Base-by-base conservation (phyloP, 2,888 invertebrate species). In the Drosophila hawaiiensis region DNA sequence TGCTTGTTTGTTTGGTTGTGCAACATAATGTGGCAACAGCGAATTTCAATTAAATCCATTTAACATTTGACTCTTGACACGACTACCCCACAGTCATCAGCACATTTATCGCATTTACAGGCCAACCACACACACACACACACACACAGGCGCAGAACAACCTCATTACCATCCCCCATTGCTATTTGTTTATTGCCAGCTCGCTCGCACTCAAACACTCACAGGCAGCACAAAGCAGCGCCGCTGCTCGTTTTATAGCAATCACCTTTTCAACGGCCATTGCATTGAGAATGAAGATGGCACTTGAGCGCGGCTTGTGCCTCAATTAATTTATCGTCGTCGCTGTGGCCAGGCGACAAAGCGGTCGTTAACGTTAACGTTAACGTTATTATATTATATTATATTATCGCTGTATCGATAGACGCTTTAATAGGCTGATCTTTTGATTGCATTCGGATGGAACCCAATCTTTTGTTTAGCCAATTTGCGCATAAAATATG, bases 1-100 rank as follows among this genome's bases (percentile, higher is more conserved):
- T 60, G 59, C 55, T 37, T 50, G 63, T 55, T 41, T 60, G 47
- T 52, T 64, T 60, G 60, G 84, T 84, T 86, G 87, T 84, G 84
- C 89, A 84, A 84, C 84, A 86, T 72, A 78, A 85, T 86, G 84
- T 81, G 69, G 76, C 70, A 76, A 68, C 77, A 70, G 65, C 71
- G 80, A 77, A 84, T 89, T 85, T 84, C 82, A 87, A 89, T 89
- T 84, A 84, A 58, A 80, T 69, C 67, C 75, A 84, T 70, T 77
- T 70, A 88, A 84, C 83, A 88, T 77, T 83, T 78, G 76, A 71
- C 82, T 76, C 82, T 79, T 82, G 82, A 82, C 79, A 67, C 78
- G n/a, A 54, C 54, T n/a, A 39, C 55, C 55, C 64, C 80, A 78
- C 59, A 67, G 63, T 56, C 56, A 29, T 56, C 56, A 56, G 49